Percentiles rank a stretch among this genome's conserved stretches.
Conservation (phyloP, 2,797 vertebrate species). For the Dromococcyx pavoninus region DNA sequence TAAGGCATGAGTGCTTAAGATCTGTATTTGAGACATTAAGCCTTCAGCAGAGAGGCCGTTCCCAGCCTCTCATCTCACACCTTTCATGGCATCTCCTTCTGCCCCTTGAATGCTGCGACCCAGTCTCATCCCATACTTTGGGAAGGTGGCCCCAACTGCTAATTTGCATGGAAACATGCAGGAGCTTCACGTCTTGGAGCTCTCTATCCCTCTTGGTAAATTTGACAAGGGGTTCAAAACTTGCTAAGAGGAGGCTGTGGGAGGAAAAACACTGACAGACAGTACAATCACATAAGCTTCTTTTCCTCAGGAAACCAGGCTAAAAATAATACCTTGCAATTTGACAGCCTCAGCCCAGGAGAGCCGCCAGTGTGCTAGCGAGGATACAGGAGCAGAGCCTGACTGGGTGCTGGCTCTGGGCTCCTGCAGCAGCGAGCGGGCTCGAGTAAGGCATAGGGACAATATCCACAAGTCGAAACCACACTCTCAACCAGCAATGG, state of each 20-base stretch:
- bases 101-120: background rate
- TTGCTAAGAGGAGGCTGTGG: constrained; percentile 36
- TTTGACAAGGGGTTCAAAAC: constrained; percentile 56
- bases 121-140: background rate
- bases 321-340: constrained; percentile 58
- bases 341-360: constrained; percentile 49
- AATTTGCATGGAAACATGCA: background rate
- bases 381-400: background rate
- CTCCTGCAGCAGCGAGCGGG: accelerated
- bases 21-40: constrained; percentile 1
- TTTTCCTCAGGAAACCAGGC: constrained; percentile 54
- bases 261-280: constrained; percentile 63
- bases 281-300: constrained; percentile 50
- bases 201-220: background rate
- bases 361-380: background rate
- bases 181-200: background rate
- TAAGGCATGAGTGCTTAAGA: background rate
- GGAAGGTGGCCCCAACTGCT: background rate
- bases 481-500: accelerated
- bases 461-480: accelerated
- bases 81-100: background rate
- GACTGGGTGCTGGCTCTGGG: background rate
- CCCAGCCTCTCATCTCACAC: background rate
- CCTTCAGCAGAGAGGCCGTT: background rate
- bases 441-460: background rate